Conservation (phyloP, 1,140 invertebrate genomes). For the Zaprionus nigranus region DNA sequence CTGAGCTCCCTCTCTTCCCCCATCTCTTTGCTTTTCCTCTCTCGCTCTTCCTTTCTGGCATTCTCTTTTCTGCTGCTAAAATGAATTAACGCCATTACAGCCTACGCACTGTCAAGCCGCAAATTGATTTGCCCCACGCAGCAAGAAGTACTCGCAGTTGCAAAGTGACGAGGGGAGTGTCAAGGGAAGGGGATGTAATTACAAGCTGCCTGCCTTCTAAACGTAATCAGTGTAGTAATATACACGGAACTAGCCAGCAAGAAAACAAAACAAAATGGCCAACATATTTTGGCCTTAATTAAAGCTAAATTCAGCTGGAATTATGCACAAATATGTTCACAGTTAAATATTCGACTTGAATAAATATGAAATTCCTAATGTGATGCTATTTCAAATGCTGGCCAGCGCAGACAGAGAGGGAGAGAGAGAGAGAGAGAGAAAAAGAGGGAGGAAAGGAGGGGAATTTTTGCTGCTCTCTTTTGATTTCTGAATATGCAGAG, state of each 20-base stretch:
- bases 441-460: background rate
- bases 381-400: background rate
- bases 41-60: background rate
- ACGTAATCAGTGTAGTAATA: background rate
- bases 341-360: conserved; percentile 2
- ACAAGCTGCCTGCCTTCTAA: background rate
- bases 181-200: background rate
- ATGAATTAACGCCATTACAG: no score
- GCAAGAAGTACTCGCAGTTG: background rate
- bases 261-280: background rate
- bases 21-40: background rate
- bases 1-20: background rate
- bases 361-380: background rate
- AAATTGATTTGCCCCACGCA: background rate
- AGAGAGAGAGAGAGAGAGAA: no score
- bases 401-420: conserved; percentile 10
- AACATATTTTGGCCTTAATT: background rate
- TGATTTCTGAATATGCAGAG: no score
- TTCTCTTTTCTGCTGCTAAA: background rate
- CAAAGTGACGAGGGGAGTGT: background rate
- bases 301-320: background rate
- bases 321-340: background rate
- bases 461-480: background rate
- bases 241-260: background rate
- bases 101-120: background rate